Base-by-base conservation (phyloP, 1,140 invertebrate genomes). In the Steinernema khuongi region DNA sequence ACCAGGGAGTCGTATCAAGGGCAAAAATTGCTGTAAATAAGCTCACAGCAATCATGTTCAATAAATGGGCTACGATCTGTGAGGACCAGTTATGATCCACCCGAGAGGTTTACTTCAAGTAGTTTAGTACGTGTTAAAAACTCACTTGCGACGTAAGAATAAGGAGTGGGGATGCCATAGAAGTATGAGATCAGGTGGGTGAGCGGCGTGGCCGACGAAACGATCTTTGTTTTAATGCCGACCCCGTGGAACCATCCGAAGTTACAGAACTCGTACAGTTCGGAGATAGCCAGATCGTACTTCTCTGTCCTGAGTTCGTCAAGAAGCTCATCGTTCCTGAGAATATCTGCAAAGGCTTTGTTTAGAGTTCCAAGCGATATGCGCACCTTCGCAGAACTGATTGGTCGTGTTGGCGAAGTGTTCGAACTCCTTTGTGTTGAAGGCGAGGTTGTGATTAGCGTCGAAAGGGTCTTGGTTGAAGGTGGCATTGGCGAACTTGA, bases 261-360 rank as follows among this genome's bases (percentile, higher is more conserved):
- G 26, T 60, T 60, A 22, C 50, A 60, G 50, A 60, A 60, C 26
- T 60, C 50, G 50, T 60, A 60, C 14, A 60, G 50, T 22, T 60
- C 50, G 7, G 50, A 60, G 50, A 60, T 60, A 4, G 50, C 50
- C 14, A 60, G 14, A 22, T 60, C 50, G 50, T 60, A 60, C 22
- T 22, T 60, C 50, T 60, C 7, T 4, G 50, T 4, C 2, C 22
- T 7, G 7, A 60, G 50, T 26, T 60, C 50, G 50, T 60, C 22
- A 7, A 60, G 50, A 22, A 60, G 19, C 4, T 7, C 50, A 22
- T 60, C 50, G 50, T 60, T 60, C 19, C 14, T 22, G 26, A 60
- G 50, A 26, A 60, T 60, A 60, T 60, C 50, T 60, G 19, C 14
- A 22, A 7, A 26, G 22, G 50, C 4, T 60, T 22, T 22, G 50